Conservation (phyloP, 1,140 invertebrate genomes). For the Nephotettix cincticeps region DNA sequence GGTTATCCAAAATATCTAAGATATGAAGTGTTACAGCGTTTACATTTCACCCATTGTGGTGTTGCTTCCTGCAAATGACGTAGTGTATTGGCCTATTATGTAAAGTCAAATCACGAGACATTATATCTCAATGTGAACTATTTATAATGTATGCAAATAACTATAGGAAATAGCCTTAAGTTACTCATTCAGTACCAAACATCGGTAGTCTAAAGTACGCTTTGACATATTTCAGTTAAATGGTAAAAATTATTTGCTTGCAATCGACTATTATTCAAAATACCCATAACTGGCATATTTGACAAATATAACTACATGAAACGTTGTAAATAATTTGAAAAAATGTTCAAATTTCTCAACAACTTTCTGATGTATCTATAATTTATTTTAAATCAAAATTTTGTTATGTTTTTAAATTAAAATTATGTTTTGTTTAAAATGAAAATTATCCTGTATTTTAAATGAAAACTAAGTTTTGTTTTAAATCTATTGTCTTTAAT, state of each 20-base stretch:
- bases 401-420: no score
- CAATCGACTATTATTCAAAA: constrained; percentile 46
- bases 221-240: constrained; percentile 43
- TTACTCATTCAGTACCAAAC: constrained; percentile 41
- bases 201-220: constrained; percentile 44
- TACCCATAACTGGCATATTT: constrained; percentile 40
- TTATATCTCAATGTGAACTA: constrained; percentile 14
- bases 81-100: constrained; percentile 29
- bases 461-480: no score
- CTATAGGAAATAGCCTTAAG: constrained; percentile 43
- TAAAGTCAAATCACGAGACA: constrained; percentile 5
- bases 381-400: no score
- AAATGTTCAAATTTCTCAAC: constrained; percentile 43
- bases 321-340: constrained; percentile 38
- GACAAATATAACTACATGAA: constrained; percentile 13
- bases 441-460: no score
- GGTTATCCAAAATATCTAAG: background rate
- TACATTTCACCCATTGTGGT: background rate
- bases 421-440: no score
- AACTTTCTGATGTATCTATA: no score
- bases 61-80: background rate
- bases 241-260: constrained; percentile 43
- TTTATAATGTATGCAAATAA: constrained; percentile 25
- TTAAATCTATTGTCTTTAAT: no score
- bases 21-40: background rate